Percentiles rank a stretch among this genome's conserved stretches.
These are phyloP conservation scores for Dasypolia templi DNA, from an alignment of 2,888 invertebrate species.

Conservation along the genomic window DNA sequence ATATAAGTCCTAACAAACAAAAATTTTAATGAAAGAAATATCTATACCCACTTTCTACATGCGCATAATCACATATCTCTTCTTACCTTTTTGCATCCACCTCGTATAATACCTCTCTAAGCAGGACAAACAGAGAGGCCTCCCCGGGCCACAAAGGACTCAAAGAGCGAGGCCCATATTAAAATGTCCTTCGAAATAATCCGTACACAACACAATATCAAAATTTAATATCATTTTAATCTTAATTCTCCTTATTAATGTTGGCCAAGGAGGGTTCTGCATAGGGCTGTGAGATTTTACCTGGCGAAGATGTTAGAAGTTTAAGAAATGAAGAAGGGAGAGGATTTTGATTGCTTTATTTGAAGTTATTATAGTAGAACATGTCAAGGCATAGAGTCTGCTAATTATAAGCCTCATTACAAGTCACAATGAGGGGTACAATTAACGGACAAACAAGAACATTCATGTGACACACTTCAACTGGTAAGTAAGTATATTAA, in stretches of 20 bases:
- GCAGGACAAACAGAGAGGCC: conserved; percentile 59
- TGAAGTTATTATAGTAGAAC: neutral
- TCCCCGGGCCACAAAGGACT: conserved; percentile 73
- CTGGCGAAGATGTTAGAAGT: conserved; percentile 18
- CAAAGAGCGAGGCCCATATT: conserved; percentile 84
- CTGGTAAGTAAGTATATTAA: neutral
- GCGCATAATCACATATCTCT: conserved; percentile 7
- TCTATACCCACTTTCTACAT: neutral
- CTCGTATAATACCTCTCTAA: conserved; percentile 51
- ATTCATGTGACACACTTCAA: neutral
- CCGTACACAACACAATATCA: conserved; percentile 90
- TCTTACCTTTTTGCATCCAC: conserved; percentile 57
- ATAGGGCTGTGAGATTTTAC: conserved; percentile 63
- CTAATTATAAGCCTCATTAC: neutral
- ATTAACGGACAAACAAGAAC: neutral
- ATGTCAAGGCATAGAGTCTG: neutral
- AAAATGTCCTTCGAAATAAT: conserved; percentile 88
- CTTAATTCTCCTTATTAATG: conserved; percentile 90
- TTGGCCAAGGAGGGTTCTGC: conserved; percentile 83
- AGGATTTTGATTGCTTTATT: neutral
- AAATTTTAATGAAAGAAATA: too few relatives aligned
- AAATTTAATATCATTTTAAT: conserved; percentile 91
- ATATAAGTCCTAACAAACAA: too few relatives aligned
- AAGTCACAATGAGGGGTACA: neutral
- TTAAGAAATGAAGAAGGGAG: neutral